phyloP scores from a whole-genome alignment of 2,113 vertebrate genomes.

The Crotalus horridus region DNA sequence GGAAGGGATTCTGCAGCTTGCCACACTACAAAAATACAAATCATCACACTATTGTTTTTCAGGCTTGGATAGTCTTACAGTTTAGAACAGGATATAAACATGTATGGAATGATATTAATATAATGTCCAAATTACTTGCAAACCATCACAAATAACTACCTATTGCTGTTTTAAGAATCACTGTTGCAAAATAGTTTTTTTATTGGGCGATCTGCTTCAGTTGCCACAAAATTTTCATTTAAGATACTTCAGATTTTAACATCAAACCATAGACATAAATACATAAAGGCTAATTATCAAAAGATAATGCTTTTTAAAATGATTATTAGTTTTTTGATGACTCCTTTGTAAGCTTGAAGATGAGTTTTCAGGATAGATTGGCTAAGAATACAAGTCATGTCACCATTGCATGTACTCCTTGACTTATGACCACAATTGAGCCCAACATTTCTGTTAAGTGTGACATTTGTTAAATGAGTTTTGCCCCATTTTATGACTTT shows the following conservation, averaged over 20 bases:
- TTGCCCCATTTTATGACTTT: not conserved
- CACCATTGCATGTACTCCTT: not conserved
- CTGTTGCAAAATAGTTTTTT: not conserved
- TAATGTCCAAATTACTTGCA: not conserved
- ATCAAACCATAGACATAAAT: not conserved
- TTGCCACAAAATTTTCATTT: not conserved
- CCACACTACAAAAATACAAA: not conserved
- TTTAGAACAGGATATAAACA: not conserved
- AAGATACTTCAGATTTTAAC: not conserved
- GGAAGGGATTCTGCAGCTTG: not conserved
- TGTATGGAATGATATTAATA: not conserved
- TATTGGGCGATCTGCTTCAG: not conserved
- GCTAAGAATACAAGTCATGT: not conserved
- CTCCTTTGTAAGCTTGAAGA: not conserved
- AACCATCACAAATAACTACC: not conserved
- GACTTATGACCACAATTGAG: not conserved
- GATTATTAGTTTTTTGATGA: not conserved
- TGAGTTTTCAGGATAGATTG: not conserved
- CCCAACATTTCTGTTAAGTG: not conserved
- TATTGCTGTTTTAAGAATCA: not conserved
- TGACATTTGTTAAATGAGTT: not conserved
- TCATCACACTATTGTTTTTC: not conserved
- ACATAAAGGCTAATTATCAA: not conserved
- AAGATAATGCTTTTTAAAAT: not conserved
- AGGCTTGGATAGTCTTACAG: not conserved